These are phyloP conservation scores for Chloebia gouldiae DNA, from an alignment of 2,113 vertebrate species.

Conservation along the genomic window DNA sequence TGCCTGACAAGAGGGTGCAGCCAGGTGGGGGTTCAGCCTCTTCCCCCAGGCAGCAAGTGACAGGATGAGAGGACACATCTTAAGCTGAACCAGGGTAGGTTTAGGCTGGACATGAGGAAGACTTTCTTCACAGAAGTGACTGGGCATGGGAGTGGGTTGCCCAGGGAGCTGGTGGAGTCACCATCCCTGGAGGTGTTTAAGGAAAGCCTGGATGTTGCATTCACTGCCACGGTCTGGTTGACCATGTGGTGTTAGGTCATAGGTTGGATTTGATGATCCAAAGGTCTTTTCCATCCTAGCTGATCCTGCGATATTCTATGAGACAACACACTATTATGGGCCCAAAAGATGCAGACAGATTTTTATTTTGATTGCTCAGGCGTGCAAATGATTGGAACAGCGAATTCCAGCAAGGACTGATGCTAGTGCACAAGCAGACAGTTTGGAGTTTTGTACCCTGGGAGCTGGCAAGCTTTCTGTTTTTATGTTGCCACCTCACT, in stretches of 20 bases:
- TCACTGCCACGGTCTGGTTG: background rate
- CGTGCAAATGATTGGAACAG: background rate
- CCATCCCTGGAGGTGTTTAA: background rate
- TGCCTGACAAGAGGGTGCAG: background rate
- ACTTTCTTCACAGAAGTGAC: background rate
- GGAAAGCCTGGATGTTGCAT: background rate
- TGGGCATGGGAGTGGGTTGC: background rate
- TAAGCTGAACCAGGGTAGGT: background rate
- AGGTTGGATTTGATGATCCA: background rate
- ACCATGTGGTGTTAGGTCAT: background rate
- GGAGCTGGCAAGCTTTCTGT: background rate
- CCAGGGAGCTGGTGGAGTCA: background rate
- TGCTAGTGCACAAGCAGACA: background rate
- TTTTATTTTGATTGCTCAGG: background rate
- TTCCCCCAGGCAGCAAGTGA: background rate
- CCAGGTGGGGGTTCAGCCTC: background rate
- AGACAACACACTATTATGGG: background rate
- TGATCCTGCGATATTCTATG: background rate
- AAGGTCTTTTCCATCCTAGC: background rate
- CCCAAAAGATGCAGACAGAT: background rate
- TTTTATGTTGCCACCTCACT: background rate
- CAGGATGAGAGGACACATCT: background rate
- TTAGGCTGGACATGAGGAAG: background rate
- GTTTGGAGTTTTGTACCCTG: background rate
- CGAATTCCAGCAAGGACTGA: background rate